Evolutionary conservation across 2,797 vertebrate genomes (phyloP).

Genomic region (Spinus pinus): DNA sequence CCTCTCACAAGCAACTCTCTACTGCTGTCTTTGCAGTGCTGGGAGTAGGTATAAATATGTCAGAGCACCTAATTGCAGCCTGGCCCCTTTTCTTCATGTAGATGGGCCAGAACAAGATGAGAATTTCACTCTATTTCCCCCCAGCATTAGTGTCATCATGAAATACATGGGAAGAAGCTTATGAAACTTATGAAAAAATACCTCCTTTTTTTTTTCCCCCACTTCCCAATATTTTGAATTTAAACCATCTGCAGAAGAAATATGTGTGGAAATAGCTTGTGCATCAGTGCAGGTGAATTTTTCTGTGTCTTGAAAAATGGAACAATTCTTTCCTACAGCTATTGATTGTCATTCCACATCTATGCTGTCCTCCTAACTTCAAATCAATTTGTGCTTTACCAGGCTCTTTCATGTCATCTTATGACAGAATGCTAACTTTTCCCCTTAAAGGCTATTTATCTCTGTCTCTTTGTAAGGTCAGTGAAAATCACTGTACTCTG

Average conservation of each 20-base stretch:
- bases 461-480: conserved; percentile 57
- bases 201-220: neutral
- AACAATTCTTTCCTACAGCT: conserved; percentile 30
- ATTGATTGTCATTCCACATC: conserved; percentile 41
- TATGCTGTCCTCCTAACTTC: conserved; percentile 45
- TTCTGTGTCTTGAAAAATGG: conserved; percentile 45
- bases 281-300: neutral
- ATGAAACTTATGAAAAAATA: neutral
- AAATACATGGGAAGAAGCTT: neutral
- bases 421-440: conserved; percentile 48
- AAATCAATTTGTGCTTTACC: conserved; percentile 58
- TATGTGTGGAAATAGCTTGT: neutral
- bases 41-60: neutral
- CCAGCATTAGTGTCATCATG: neutral
- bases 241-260: conserved; percentile 1
- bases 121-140: neutral
- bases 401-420: conserved; percentile 37
- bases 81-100: neutral
- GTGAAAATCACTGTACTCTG: conserved; percentile 32
- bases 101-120: neutral
- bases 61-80: neutral
- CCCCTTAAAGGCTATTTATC: conserved; percentile 38
- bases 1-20: neutral
- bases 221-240: neutral
- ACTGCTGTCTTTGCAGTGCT: neutral